Conservation (phyloP, 2,888 invertebrate species). For the Norana najaformis region DNA sequence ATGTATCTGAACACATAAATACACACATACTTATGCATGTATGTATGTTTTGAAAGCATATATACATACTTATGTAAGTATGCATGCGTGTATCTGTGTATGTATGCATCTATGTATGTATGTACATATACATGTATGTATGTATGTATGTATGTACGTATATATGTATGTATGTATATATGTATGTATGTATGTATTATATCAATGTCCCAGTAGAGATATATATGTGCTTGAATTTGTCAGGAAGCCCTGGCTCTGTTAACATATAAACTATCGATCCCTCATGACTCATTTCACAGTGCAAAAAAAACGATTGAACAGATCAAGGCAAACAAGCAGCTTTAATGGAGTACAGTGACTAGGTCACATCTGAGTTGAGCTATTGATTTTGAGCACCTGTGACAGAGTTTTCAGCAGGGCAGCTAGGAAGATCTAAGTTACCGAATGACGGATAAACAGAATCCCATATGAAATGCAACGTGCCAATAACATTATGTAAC, state of each 20-base stretch:
- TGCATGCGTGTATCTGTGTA: no score
- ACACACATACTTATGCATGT: no score
- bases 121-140: no score
- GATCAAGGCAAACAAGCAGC: neutral
- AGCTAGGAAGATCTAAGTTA: neutral
- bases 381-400: slow-evolving; percentile 5
- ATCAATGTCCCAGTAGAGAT: no score
- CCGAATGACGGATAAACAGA: neutral
- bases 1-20: no score
- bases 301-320: neutral
- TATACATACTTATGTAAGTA: no score
- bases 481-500: no score
- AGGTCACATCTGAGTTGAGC: neutral
- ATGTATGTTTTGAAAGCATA: no score
- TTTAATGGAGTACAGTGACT: neutral
- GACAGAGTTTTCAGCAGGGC: neutral
- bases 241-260: neutral
- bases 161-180: neutral
- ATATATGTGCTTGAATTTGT: neutral
- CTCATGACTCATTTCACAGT: neutral
- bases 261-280: neutral
- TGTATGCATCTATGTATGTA: no score
- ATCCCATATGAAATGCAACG: no score
- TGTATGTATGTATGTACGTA: neutral
- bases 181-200: neutral